A percentile compares a stretch with the other conserved stretches of the same genome.
phyloP scores from a whole-genome alignment of 2,888 invertebrate species.

The Rotaria socialis region DNA sequence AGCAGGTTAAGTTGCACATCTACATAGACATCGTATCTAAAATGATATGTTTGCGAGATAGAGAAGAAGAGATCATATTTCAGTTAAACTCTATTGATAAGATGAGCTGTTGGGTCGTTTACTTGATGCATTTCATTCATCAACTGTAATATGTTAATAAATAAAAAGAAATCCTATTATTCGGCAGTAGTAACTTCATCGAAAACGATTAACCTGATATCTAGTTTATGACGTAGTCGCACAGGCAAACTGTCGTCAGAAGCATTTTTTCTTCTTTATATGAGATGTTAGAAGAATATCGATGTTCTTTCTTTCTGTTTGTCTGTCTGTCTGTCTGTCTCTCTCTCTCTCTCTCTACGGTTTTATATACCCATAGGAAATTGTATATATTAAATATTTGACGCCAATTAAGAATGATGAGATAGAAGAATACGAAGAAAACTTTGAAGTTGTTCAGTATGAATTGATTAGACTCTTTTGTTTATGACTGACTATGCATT shows the following conservation, averaged over 20 bases:
- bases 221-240: background rate
- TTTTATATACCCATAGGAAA: constrained; percentile 34
- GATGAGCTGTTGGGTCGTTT: constrained; percentile 11
- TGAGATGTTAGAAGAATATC: background rate
- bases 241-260: background rate
- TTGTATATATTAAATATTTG: constrained; percentile 37
- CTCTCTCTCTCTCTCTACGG: background rate
- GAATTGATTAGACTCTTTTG: constrained; percentile 27
- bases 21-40: background rate
- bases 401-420: constrained; percentile 28
- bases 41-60: constrained; percentile 10
- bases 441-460: constrained; percentile 24
- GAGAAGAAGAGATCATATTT: constrained; percentile 1
- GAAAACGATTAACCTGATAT: constrained; percentile 14
- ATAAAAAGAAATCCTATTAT: background rate
- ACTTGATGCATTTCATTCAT: background rate
- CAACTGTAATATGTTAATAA: background rate
- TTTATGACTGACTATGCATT: constrained; percentile 1
- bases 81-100: constrained; percentile 10
- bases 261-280: background rate
- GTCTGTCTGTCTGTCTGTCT: background rate
- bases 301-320: background rate
- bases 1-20: constrained; percentile 16
- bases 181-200: background rate
- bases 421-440: background rate